These are phyloP conservation scores for Microctonus hyperodae DNA, from an alignment of 2,888 invertebrate genomes.

Conservation along the genomic window DNA sequence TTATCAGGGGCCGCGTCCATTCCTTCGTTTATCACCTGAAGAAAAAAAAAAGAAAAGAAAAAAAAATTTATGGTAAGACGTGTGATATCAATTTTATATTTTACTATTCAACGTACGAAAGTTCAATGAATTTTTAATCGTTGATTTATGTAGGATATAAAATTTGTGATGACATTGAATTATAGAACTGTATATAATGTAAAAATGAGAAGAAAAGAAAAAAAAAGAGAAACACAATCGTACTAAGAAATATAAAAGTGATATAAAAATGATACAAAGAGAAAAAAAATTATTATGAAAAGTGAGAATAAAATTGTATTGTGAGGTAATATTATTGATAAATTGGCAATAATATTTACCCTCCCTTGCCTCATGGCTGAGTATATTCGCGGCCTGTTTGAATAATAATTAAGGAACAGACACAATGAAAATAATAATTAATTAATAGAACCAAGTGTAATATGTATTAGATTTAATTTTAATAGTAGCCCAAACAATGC, in stretches of 20 bases:
- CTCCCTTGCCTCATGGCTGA: background rate
- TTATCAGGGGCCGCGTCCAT: constrained; percentile 12
- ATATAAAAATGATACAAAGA: constrained; percentile 5
- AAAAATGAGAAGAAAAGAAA: constrained; percentile 29
- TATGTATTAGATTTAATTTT: constrained; percentile 11
- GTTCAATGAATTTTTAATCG: background rate
- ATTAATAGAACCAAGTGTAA: constrained; percentile 6
- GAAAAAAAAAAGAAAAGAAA: constrained; percentile 15
- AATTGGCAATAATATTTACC: background rate
- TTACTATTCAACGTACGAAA: background rate
- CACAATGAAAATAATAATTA: too few relatives aligned
- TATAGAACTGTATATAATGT: constrained; percentile 40
- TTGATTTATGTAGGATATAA: constrained; percentile 8
- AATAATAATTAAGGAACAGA: background rate
- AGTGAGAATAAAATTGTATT: background rate
- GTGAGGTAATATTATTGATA: background rate
- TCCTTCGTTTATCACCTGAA: constrained; percentile 4
- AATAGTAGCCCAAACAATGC: constrained; percentile 2
- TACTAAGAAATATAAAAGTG: constrained; percentile 23
- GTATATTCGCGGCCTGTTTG: background rate
- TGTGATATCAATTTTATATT: constrained; percentile 28
- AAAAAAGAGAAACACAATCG: constrained; percentile 24
- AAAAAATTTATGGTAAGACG: constrained; percentile 17
- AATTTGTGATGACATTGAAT: constrained; percentile 25
- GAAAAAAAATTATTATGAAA: background rate